Percentiles rank a stretch among this genome's conserved stretches.
Evolutionary conservation across 2,113 vertebrate genomes (phyloP).

Genomic region (Scytalopus superciliaris): DNA sequence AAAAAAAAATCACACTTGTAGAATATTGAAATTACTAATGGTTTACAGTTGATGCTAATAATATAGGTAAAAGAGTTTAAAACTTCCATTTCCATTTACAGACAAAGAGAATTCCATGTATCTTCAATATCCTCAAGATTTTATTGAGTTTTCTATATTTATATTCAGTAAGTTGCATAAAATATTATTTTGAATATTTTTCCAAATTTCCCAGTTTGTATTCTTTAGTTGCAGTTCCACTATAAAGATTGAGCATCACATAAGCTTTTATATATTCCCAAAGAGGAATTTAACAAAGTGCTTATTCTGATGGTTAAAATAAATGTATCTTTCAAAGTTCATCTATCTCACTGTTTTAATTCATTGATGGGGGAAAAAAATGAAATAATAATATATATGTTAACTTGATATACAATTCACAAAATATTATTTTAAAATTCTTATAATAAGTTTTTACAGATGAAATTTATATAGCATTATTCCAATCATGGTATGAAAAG

Average conservation of each 20-base stretch:
- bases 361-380: background rate
- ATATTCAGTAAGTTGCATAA: background rate
- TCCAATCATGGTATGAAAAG: background rate
- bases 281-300: background rate
- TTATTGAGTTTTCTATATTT: background rate
- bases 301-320: background rate
- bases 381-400: background rate
- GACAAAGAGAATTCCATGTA: background rate
- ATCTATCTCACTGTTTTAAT: background rate
- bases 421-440: background rate
- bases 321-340: background rate
- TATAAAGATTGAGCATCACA: background rate
- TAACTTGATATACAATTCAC: background rate
- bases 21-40: background rate
- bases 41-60: background rate
- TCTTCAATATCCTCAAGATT: background rate
- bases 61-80: fast-evolving
- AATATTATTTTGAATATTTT: background rate
- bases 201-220: background rate
- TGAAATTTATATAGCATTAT: background rate
- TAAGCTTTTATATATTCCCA: background rate
- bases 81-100: background rate
- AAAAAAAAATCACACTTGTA: background rate
- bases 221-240: background rate
- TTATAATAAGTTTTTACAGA: background rate